Conservation (phyloP, 1,140 invertebrate genomes). For the Trachymyrmex cornetzi region DNA sequence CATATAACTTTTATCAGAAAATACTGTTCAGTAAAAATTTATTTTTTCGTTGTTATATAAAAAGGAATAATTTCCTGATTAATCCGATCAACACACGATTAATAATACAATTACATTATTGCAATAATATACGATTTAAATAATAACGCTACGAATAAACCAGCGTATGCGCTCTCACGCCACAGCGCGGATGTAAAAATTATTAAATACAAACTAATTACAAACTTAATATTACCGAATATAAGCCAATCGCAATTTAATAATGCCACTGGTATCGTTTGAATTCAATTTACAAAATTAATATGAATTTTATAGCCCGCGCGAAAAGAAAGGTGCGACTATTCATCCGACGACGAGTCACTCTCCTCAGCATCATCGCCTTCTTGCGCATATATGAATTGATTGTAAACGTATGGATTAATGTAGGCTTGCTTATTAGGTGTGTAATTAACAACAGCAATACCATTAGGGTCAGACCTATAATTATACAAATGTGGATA, state of each 20-base stretch:
- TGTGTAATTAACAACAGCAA: slow-evolving; percentile 84
- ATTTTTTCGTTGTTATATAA: slow-evolving; percentile 74
- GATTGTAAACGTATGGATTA: slow-evolving; percentile 82
- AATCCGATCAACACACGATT: slow-evolving; percentile 73
- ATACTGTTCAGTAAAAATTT: slow-evolving; percentile 77
- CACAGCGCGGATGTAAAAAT: slow-evolving; percentile 73
- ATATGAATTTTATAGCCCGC: slow-evolving; percentile 46
- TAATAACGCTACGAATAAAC: slow-evolving; percentile 80
- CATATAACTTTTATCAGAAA: slow-evolving; percentile 67
- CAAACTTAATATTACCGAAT: slow-evolving; percentile 84
- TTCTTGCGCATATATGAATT: slow-evolving; percentile 76
- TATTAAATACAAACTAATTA: slow-evolving; percentile 86
- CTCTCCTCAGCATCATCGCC: slow-evolving; percentile 79
- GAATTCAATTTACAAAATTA: slow-evolving; percentile 71
- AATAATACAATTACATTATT: slow-evolving; percentile 84
- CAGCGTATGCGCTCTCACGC: slow-evolving; percentile 51
- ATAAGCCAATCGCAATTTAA: slow-evolving; percentile 61
- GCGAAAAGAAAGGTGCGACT: slow-evolving; percentile 64
- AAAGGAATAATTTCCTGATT: slow-evolving; percentile 65
- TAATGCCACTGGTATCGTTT: slow-evolving; percentile 66
- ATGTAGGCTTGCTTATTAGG: slow-evolving; percentile 82
- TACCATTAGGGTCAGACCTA: slow-evolving; percentile 78
- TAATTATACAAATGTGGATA: slow-evolving; percentile 85
- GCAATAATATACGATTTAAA: slow-evolving; percentile 82
- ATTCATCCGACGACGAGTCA: slow-evolving; percentile 80